Base-by-base conservation (phyloP, 1,140 invertebrate species). In the Phortica variegata region DNA sequence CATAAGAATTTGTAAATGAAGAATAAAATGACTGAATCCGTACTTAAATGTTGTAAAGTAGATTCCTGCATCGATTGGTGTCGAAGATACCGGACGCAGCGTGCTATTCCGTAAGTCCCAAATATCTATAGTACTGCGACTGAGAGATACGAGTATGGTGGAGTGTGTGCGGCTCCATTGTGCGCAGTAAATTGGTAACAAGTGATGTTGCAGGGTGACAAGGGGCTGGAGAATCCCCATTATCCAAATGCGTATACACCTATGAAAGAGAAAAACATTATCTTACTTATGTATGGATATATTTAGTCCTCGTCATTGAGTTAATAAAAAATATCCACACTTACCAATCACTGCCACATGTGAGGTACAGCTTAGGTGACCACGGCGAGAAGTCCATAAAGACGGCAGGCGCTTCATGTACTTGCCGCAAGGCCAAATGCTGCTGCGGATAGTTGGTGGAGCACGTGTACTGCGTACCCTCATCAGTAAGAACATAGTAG, bases 91-190 rank as follows among this genome's bases (percentile, higher is more conserved):
- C 0, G 87, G 84, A 10, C 80, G 79, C 18, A 86, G 80, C 2
- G 78, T 83, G 56, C 85, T 87, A 10, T 84, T 77, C 20, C 82
- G 79, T 1, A 90, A 75, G 61, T 89, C 85, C 88, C 88, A 90
- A 23, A 90, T 79, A 16, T 83, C 83, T 3, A 90, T 80, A 5
- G 82, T 81, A 59, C 85, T 85, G 6, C 84, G 84, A 34, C 84
- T 86, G 0, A 87, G 83, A 1, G 85, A 87, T 2, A 89, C 87
- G 43, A 94, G 81, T 2, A 94, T 85, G 0, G 90, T 91, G 0
- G 90, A 87, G 58, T 90, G 89, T 6, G 84, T 85, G 1, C 89
- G 90, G 58, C 87, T 85, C 85, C 91, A 95, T 1, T 81, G 80
- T 6, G 87, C 85, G 43, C 83, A 85, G 55, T 82, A 81, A 0